Conservation (phyloP, 2,888 invertebrate species). For the Sialis lutaria region DNA sequence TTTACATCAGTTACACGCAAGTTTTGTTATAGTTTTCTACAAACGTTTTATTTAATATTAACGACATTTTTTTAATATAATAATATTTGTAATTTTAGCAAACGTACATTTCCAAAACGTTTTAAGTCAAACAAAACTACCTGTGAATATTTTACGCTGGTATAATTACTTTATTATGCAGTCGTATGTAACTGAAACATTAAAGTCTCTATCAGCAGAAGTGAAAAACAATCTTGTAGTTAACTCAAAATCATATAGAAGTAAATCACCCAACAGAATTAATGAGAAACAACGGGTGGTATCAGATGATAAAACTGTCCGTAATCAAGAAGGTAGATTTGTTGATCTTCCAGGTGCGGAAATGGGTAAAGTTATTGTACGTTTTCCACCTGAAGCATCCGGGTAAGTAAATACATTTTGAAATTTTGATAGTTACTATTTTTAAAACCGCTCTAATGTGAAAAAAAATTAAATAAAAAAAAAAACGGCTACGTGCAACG, state of each 20-base stretch:
- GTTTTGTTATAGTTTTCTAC: too few species aligned
- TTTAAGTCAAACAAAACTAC: slow-evolving; percentile 27
- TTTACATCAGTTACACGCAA: too few species aligned
- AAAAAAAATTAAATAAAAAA: too few species aligned
- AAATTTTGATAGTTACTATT: too few species aligned
- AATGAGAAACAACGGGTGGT: slow-evolving; percentile 19
- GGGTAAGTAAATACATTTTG: slow-evolving; percentile 38
- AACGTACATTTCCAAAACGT: slow-evolving; percentile 20
- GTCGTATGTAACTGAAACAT: slow-evolving; percentile 33
- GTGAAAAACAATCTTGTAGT: slow-evolving; percentile 18
- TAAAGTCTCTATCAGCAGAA: slow-evolving; percentile 38
- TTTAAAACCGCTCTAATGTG: too few species aligned
- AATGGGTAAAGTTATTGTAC: slow-evolving; percentile 91
- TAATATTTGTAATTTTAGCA: slow-evolving; percentile 13
- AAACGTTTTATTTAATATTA: background rate
- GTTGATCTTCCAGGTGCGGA: slow-evolving; percentile 91
- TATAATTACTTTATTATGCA: slow-evolving; percentile 45
- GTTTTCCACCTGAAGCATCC: slow-evolving; percentile 99
- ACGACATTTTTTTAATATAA: background rate
- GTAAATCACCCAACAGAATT: slow-evolving; percentile 11
- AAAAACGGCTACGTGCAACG: too few species aligned
- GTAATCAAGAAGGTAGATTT: slow-evolving; percentile 80
- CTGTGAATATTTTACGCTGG: slow-evolving; percentile 45
- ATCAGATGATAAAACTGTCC: slow-evolving; percentile 10
- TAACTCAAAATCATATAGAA: slow-evolving; percentile 9